These are phyloP conservation scores for Penaeus japonicus DNA, from an alignment of 1,140 invertebrate species.

Conservation along the genomic window DNA sequence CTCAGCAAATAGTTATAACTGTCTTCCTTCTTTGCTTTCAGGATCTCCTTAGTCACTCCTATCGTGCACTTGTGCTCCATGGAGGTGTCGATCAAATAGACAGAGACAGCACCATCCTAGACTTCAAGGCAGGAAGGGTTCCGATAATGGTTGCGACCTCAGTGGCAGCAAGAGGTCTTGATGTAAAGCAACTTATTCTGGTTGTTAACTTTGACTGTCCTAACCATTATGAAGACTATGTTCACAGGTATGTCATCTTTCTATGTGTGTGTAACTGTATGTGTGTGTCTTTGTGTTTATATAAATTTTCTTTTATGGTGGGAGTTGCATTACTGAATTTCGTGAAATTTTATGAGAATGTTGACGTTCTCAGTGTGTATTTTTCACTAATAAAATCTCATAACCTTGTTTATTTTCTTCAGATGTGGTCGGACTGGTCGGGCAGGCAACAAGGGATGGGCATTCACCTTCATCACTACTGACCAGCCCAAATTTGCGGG, in stretches of 20 bases:
- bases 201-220: conserved; percentile 99
- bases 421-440: conserved; percentile 71
- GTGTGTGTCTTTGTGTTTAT: too few species aligned
- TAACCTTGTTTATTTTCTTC: neutral
- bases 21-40: conserved; percentile 70
- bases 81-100: conserved; percentile 99
- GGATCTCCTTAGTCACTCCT: conserved; percentile 96
- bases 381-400: neutral
- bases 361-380: neutral
- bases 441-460: conserved; percentile 96
- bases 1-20: neutral
- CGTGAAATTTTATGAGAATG: neutral
- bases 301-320: neutral
- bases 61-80: conserved; percentile 95
- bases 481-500: conserved; percentile 92
- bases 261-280: neutral
- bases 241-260: conserved; percentile 80
- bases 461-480: conserved; percentile 95
- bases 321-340: neutral
- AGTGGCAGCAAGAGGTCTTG: conserved; percentile 77
- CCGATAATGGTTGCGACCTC: conserved; percentile 69
- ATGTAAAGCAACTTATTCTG: conserved; percentile 97
- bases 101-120: conserved; percentile 95
- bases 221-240: conserved; percentile 99
- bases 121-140: conserved; percentile 94